These are phyloP conservation scores for Cyprinodon tularosa DNA, from an alignment of 2,113 vertebrate genomes.

Conservation along the genomic window DNA sequence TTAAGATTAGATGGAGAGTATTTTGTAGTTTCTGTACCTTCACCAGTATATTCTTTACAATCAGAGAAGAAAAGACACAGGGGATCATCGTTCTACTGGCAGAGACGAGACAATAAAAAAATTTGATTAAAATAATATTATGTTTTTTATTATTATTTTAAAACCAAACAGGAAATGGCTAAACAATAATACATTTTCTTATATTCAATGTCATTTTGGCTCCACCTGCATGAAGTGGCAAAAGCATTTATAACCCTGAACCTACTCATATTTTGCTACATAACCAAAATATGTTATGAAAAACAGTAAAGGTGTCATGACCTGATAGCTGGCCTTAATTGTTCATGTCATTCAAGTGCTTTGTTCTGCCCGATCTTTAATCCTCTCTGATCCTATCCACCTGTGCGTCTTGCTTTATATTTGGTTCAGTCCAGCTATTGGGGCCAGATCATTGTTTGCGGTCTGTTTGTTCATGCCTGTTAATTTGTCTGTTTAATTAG, in stretches of 20 bases:
- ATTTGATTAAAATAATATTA: constrained; percentile 37
- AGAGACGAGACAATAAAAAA: constrained; percentile 11
- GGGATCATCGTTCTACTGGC: constrained; percentile 23
- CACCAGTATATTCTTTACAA: constrained; percentile 54
- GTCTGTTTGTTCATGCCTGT: too few relatives aligned
- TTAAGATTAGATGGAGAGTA: constrained; percentile 42
- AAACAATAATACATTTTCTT: constrained; percentile 40
- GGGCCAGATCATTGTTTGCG: too few relatives aligned
- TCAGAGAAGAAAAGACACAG: constrained; percentile 20
- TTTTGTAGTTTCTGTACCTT: constrained; percentile 29
- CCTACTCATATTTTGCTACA: neutral
- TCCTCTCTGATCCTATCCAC: too few relatives aligned
- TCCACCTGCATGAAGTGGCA: too few relatives aligned
- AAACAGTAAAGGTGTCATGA: too few relatives aligned
- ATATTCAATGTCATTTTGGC: constrained; percentile 33
- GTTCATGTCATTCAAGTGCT: too few relatives aligned
- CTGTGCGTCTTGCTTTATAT: too few relatives aligned
- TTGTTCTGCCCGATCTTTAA: too few relatives aligned
- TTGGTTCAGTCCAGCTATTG: too few relatives aligned
- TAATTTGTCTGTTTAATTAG: too few relatives aligned
- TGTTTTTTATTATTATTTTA: constrained; percentile 50
- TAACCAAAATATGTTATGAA: too few relatives aligned
- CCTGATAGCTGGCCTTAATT: too few relatives aligned
- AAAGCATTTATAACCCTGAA: neutral
- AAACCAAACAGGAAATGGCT: constrained; percentile 26